Evolutionary conservation across 1,140 invertebrate species (phyloP), one percentile per base, ranked within the genome.

Genomic region (Drosophila nebulosa): DNA sequence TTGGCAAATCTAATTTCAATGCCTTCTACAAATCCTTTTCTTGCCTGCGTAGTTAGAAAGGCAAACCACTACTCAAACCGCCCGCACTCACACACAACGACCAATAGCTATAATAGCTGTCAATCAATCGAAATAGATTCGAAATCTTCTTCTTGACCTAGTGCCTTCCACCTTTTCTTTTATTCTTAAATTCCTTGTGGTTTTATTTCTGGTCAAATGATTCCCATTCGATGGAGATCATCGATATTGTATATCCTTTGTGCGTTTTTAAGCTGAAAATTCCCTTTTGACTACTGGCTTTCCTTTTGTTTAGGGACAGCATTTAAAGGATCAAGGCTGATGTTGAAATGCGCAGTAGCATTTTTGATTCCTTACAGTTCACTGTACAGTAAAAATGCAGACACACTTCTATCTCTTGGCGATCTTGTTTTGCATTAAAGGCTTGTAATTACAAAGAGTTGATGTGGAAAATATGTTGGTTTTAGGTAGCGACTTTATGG

Each of bases 161-260:
- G 58, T 86, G 81, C 78, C 83, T 88, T 86, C 16, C 39, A 46
- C 39, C 51, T 64, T 50, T 50, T 64, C 50, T 67, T 27, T 18
- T n/a, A 26, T 57, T 66, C 65, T 59, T 30, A n/a, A 42, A 14
- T 52, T 52, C 42, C 50, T 88, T 86, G 83, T 75, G 83, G 83
- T 86, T 86, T 86, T 88, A 83, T 86, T 83, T 83, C 83, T 86
- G 84, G 83, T 83, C 84, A 86, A 76, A 86, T 88, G 83, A 86
- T 78, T 88, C 26, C 55, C 74, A 72, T 70, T 85, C 67, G 78
- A 86, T 86, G 78, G 58, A 69, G 64, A 79, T 80, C 72, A 79
- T 76, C 9, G 51, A 64, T 60, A 35, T 62, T 52, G 46, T 36
- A 42, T 46, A 58, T 65, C 64, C 73, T 32, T 80, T 80, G 78